Percentiles rank a stretch among this genome's conserved stretches.
phyloP scores from a whole-genome alignment of 2,113 vertebrate genomes.

The Pelusios castaneus region DNA sequence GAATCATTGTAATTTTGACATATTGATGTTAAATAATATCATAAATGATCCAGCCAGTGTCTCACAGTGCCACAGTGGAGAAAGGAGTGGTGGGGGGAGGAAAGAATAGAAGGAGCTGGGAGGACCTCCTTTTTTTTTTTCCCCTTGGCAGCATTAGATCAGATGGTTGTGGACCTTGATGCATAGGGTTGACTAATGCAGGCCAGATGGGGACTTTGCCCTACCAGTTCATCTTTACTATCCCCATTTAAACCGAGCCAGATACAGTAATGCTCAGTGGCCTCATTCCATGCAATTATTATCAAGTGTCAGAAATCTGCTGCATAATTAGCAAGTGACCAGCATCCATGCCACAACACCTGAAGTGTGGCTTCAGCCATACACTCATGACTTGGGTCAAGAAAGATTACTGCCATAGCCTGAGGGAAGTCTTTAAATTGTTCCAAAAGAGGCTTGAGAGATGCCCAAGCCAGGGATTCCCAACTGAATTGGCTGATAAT shows the following conservation, averaged over 20 bases:
- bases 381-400: neutral
- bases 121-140: neutral
- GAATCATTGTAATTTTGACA: no score
- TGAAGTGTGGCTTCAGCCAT: neutral
- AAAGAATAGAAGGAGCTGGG: neutral
- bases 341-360: neutral
- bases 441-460: neutral
- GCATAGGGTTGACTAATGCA: neutral
- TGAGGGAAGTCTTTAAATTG: neutral
- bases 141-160: neutral
- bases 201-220: neutral
- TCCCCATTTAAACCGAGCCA: neutral
- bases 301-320: neutral
- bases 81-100: neutral
- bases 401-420: neutral
- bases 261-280: neutral
- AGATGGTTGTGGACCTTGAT: neutral
- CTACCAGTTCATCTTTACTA: neutral
- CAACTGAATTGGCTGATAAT: neutral
- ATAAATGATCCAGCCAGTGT: no score
- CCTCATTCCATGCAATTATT: neutral
- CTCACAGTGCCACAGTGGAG: neutral
- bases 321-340: neutral
- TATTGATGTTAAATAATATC: no score
- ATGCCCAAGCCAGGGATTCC: neutral